A percentile compares a stretch with the other conserved stretches of the same genome.
Conservation (phyloP, 2,797 vertebrate species). For the Anguilla pacifica region DNA sequence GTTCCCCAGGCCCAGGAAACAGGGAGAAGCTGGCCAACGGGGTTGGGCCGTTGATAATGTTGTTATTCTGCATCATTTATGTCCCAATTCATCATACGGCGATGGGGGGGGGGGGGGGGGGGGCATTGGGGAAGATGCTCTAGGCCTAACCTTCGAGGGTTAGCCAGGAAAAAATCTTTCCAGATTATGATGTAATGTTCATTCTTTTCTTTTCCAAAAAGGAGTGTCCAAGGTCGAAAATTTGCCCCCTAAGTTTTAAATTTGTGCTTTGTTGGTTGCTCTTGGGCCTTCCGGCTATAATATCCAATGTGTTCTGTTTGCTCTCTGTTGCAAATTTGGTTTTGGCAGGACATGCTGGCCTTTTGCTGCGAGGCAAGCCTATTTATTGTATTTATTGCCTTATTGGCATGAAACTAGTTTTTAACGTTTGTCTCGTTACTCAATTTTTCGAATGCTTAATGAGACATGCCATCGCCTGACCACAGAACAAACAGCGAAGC, state of each 20-base stretch:
- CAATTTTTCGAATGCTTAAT: neutral
- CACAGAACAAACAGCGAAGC: neutral
- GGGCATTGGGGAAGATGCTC: constrained; percentile 18
- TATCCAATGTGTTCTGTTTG: constrained; percentile 54
- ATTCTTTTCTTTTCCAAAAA: constrained; percentile 70
- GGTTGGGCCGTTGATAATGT: neutral
- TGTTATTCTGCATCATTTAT: constrained; percentile 3
- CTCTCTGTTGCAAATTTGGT: constrained; percentile 70
- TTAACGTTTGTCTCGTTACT: neutral
- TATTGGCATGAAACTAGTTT: neutral
- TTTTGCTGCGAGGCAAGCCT: neutral
- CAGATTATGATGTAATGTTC: constrained; percentile 44
- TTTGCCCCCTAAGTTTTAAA: constrained; percentile 59
- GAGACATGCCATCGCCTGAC: neutral
- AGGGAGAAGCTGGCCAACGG: neutral
- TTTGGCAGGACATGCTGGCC: neutral
- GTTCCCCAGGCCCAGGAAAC: neutral
- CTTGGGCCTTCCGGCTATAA: constrained; percentile 62
- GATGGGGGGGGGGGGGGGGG: constrained; percentile 5
- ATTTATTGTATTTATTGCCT: neutral
- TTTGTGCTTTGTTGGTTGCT: constrained; percentile 62
- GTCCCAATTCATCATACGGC: neutral
- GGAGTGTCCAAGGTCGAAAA: constrained; percentile 70
- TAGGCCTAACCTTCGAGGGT: constrained; percentile 26
- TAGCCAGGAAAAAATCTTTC: constrained; percentile 41